Base-by-base conservation (phyloP, 2,888 invertebrate species). In the Carabus problematicus region DNA sequence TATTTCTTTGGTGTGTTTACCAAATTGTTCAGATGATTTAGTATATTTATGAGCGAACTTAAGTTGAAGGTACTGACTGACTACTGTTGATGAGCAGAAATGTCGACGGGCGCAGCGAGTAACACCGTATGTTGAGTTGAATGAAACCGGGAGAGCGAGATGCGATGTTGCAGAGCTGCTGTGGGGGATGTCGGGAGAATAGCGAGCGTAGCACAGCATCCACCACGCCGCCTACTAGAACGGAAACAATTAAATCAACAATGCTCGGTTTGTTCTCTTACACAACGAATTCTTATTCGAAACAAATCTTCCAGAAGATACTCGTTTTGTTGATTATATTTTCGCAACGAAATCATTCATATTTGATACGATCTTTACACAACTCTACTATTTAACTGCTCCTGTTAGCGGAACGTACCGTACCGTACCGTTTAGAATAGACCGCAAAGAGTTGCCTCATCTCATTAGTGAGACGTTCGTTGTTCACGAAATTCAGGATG, bases 211-310 rank as follows among this genome's bases (percentile, higher is more conserved):
- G 14, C 45, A 7, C n/a, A 11, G 7, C 45, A 45, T 14, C 16
- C 52, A 14, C n/a, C 52, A 12, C 11, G n/a, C 19, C 52, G 52
- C 16, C 52, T 52, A 79, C 79, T 79, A 80, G 80, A 82, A 81
- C 82, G 82, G 82, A 82, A 82, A 82, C 82, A 82, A 82, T 82
- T 82, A 82, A 82, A 82, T 81, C 79, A 80, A 82, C 82, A 82
- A 82, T 82, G 81, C 81, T 81, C 79, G 82, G 81, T 81, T 82
- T 81, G 81, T 79, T 79, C 79, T 72, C 77, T 78, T 78, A 78
- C 77, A 78, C 78, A 79, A 76, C 77, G 77, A 77, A 18, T 76
- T 75, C 76, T 79, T 73, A 81, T 82, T 81, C 79, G 78, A 75
- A 77, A 76, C 77, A 81, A 82, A 81, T 81, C 81, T 82, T 81